Base-by-base conservation (phyloP, 1,140 invertebrate species). In the Ceratina calcarata region DNA sequence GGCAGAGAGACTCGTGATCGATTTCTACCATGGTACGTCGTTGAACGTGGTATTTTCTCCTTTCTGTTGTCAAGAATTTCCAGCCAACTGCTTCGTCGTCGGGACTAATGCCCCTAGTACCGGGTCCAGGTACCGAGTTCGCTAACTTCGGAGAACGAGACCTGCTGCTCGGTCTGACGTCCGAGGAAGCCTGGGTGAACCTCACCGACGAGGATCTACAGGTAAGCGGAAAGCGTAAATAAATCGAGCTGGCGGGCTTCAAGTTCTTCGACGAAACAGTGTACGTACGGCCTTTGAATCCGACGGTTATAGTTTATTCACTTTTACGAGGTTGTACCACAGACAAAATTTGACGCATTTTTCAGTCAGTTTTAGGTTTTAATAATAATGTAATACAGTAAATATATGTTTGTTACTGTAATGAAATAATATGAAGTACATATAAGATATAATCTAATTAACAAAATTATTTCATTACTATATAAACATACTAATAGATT, bases 131-230 rank as follows among this genome's bases (percentile, higher is more conserved):
- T 60, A 95, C 95, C 88, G 96, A 97, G 91, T 94, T 97, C 60
- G 96, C 98, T 24, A 97, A 97, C 91, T 96, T 98, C 91, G 95
- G 96, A n/a, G 95, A 96, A 81, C 94, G 95, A 71, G 96, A 97
- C 91, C 94, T 97, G 55, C 92, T 97, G 37, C 96, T 97, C 89
- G 96, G 96, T 69, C 93, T 97, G 12, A 97, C 96, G 37, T 95
- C 96, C 32, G 90, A 91, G 66, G 92, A 93, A 79, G 91, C 92
- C 45, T 93, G 92, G 91, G 81, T 93, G 65, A 92, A 92, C 62
- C 86, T 93, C 24, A 90, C 90, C 24, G 91, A 92, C 49, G 89
- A 92, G 8, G 92, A 93, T 86, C 75, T 93, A 55, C 83, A 90
- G 88, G 92, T 93, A 79, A 87, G 79, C 66, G 24, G 20, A 4